These are phyloP conservation scores for Dasyornis broadbenti DNA, from an alignment of 2,113 vertebrate species.

Conservation along the genomic window DNA sequence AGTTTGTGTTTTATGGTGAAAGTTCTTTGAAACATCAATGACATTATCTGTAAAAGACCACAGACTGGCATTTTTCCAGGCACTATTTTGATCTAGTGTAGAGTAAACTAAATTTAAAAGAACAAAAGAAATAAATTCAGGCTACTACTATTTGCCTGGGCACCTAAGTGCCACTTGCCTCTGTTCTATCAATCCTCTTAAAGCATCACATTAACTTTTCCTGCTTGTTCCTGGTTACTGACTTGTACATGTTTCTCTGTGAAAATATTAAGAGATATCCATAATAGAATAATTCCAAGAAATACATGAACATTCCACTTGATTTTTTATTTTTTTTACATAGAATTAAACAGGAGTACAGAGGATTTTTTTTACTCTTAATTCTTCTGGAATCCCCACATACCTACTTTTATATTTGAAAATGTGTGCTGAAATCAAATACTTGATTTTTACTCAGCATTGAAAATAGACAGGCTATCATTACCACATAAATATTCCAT, in stretches of 20 bases:
- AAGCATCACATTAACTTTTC: neutral
- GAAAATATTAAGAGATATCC: neutral
- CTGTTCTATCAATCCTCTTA: neutral
- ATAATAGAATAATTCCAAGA: neutral
- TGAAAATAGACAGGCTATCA: neutral
- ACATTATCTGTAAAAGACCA: neutral
- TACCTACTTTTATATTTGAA: neutral
- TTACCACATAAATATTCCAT: neutral
- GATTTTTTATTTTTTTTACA: neutral
- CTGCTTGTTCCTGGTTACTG: neutral
- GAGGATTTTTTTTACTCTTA: neutral
- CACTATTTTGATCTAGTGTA: neutral
- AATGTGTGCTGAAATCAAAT: neutral
- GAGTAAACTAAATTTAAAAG: neutral
- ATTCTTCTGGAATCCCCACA: neutral
- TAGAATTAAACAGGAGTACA: neutral
- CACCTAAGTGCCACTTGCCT: neutral
- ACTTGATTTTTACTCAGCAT: neutral
- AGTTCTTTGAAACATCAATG: neutral
- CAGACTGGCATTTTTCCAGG: neutral
- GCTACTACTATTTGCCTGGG: neutral
- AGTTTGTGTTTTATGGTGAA: neutral
- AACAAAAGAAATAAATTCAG: neutral
- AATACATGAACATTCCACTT: neutral
- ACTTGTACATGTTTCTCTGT: neutral